Percentiles rank a stretch among this genome's conserved stretches.
These are phyloP conservation scores for Pygoscelis adeliae DNA, from an alignment of 2,113 vertebrate species.

Conservation along the genomic window DNA sequence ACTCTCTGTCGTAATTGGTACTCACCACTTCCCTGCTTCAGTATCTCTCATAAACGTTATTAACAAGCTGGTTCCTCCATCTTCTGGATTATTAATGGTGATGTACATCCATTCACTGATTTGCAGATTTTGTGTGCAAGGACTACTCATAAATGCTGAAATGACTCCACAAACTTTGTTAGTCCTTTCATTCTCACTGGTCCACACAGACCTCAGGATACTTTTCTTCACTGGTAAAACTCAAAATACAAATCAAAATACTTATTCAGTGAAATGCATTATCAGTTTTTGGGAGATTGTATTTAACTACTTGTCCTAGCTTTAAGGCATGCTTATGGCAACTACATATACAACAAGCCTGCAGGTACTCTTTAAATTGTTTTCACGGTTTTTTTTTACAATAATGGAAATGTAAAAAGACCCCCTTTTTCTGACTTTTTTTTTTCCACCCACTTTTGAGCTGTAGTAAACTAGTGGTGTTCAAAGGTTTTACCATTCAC, in stretches of 20 bases:
- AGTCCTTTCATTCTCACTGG: background rate
- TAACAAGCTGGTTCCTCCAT: background rate
- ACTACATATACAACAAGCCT: background rate
- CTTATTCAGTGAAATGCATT: background rate
- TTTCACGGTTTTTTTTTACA: accelerated
- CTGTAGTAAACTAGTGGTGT: background rate
- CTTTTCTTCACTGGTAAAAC: background rate
- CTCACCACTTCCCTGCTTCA: background rate
- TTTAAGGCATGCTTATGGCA: background rate
- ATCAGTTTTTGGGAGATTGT: background rate
- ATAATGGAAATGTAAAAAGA: background rate
- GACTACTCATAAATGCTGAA: background rate
- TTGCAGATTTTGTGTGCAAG: background rate
- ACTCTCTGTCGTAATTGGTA: background rate
- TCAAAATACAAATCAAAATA: background rate
- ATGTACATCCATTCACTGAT: background rate
- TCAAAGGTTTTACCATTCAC: background rate
- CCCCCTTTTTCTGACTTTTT: accelerated
- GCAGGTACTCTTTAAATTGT: background rate
- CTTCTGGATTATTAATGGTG: background rate
- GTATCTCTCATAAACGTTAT: background rate
- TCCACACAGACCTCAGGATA: background rate
- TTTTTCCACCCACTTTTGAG: background rate
- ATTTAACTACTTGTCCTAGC: background rate
- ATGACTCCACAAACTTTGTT: background rate